Percentiles rank a stretch among this genome's conserved stretches.
phyloP scores from a whole-genome alignment of 2,888 invertebrate genomes.

The Dolomedes plantarius region DNA sequence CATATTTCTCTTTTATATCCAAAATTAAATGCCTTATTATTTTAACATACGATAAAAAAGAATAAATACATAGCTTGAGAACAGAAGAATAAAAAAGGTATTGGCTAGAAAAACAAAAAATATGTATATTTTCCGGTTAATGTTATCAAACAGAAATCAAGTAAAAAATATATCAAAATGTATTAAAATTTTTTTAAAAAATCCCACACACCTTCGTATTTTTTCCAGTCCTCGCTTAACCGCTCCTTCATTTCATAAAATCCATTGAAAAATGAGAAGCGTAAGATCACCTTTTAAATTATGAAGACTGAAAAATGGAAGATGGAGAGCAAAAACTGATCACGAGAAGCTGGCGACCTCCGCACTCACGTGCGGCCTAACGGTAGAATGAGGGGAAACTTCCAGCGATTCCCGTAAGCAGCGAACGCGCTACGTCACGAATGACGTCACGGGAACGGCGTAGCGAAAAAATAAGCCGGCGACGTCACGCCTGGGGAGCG shows the following conservation, averaged over 20 bases:
- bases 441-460: slow-evolving; percentile 54
- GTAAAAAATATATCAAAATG: no score
- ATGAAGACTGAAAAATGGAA: slow-evolving; percentile 19
- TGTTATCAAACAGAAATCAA: no score
- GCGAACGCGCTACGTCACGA: slow-evolving; percentile 37
- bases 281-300: not conserved
- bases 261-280: not conserved
- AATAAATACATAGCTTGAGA: no score
- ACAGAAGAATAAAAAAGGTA: no score
- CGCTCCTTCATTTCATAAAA: not conserved
- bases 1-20: no score
- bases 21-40: no score
- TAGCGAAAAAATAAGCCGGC: slow-evolving; percentile 29
- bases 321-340: slow-evolving; percentile 66
- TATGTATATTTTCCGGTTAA: no score
- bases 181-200: no score
- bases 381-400: slow-evolving; percentile 65
- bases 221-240: no score
- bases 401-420: slow-evolving; percentile 57
- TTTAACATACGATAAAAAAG: no score
- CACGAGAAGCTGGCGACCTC: slow-evolving; percentile 59
- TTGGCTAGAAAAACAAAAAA: no score
- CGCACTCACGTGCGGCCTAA: slow-evolving; percentile 64
- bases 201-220: no score
- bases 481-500: slow-evolving; percentile 27